A percentile compares a stretch with the other conserved stretches of the same genome.
These are phyloP conservation scores for Papilio xuthus DNA, from an alignment of 1,140 invertebrate genomes.

Conservation along the genomic window DNA sequence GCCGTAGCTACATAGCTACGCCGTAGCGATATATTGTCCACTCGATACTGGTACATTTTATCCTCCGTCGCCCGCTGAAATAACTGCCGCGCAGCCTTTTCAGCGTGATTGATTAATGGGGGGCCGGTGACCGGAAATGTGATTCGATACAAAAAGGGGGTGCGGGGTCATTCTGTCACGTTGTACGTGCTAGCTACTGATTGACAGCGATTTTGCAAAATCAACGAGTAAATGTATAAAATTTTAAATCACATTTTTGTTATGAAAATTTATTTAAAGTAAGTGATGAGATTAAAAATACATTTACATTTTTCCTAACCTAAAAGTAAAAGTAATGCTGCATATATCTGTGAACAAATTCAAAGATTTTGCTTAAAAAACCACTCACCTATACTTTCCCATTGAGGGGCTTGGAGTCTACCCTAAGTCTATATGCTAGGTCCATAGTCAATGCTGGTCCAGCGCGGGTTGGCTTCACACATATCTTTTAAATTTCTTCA, in stretches of 20 bases:
- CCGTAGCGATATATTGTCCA: constrained; percentile 7
- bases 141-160: background rate
- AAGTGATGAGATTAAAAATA: too few species aligned
- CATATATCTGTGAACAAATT: too few species aligned
- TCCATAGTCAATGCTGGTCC: too few species aligned
- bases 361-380: too few species aligned
- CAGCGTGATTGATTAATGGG: constrained; percentile 16
- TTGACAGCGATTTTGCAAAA: constrained; percentile 12
- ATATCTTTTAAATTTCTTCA: too few species aligned
- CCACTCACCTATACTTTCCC: too few species aligned
- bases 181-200: background rate
- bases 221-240: background rate
- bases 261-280: background rate
- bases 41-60: constrained; percentile 6
- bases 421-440: too few species aligned
- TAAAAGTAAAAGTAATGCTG: too few species aligned
- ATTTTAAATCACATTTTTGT: background rate
- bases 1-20: background rate
- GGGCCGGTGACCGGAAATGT: constrained; percentile 18
- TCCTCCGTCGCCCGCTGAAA: constrained; percentile 9
- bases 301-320: too few species aligned
- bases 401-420: too few species aligned
- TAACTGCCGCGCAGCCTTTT: constrained; percentile 16
- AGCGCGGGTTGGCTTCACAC: too few species aligned
- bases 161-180: background rate